Conservation (phyloP, 2,113 vertebrate genomes). For the Paedocypris sp. region DNA sequence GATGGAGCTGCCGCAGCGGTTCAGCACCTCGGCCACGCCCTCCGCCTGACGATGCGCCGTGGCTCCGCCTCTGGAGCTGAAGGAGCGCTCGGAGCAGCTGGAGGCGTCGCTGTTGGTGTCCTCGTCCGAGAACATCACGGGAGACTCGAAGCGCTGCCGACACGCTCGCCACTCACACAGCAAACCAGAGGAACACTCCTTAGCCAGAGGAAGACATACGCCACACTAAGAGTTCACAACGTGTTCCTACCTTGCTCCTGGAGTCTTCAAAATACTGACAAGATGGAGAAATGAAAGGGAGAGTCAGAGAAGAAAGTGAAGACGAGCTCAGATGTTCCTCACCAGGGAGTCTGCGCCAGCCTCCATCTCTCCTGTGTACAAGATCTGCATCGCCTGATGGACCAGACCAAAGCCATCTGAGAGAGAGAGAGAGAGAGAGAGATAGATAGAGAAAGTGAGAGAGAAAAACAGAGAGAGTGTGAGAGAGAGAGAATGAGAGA, state of each 20-base stretch:
- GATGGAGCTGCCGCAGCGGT: slow-evolving; percentile 84
- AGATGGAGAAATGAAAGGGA: slow-evolving; percentile 44
- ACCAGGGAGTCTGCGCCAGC: slow-evolving; percentile 89
- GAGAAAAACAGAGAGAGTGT: too few species aligned
- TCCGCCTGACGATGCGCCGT: slow-evolving; percentile 76
- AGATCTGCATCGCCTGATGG: slow-evolving; percentile 78
- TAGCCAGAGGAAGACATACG: not conserved
- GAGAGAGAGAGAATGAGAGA: too few species aligned
- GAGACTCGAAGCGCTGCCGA: slow-evolving; percentile 73
- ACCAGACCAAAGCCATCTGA: slow-evolving; percentile 67
- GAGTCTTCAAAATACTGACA: slow-evolving; percentile 92
- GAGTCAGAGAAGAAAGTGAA: too few species aligned
- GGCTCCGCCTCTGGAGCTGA: slow-evolving; percentile 77
- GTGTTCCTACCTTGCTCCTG: slow-evolving; percentile 76
- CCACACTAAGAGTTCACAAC: too few species aligned
- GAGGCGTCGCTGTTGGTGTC: slow-evolving; percentile 89
- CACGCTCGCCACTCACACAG: not conserved
- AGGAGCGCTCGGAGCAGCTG: slow-evolving; percentile 84
- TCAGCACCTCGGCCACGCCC: slow-evolving; percentile 85
- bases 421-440: slow-evolving; percentile 38
- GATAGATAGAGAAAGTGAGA: too few species aligned
- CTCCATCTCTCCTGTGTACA: slow-evolving; percentile 87
- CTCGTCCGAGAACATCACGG: slow-evolving; percentile 82
- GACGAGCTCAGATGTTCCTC: slow-evolving; percentile 30
- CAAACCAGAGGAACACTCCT: not conserved